Evolutionary conservation across 2,113 vertebrate species (phyloP), one percentile per base, ranked within the genome.

Genomic region (Benitochromis conjunctus): DNA sequence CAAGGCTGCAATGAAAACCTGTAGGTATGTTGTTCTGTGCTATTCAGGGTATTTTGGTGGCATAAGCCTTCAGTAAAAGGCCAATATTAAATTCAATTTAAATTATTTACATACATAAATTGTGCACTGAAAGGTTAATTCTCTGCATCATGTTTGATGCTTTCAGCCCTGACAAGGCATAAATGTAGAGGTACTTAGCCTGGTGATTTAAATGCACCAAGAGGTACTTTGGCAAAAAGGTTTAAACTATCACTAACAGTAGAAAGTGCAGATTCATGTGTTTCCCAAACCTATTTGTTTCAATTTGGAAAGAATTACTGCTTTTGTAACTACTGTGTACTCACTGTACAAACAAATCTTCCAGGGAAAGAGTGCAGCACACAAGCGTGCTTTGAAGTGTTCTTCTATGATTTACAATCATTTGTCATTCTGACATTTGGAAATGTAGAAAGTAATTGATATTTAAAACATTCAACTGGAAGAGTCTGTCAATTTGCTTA

Each of bases 401-500:
- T 66, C 21, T 66, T 66, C 60, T 66, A 71, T 46, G 41, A 71
- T 29, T 56, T 56, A 38, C 21, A 57, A 55, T 41, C 24, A 16
- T 21, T 9, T 31, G 10, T 41, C 16, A 58, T n/a, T 5, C 29
- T 34, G 5, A 69, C n/a, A 69, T 69, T 43, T 43, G 38, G 43
- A 69, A 43, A 69, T 43, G 12, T 69, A 69, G n/a, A 69, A 87
- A 86, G 64, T 64, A 64, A 55, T 29, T 12, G 14, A 69, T 21
- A 87, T 55, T 89, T 41, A 81, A 64, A 77, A 57, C 19, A 24
- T 64, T 64, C 19, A 0, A 64, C 10, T 64, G 13, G 10, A 38
- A 21, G 38, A 38, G 11, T 66, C 60, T 29, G 71, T 86, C 82
- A 87, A 86, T 89, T 56, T 84, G 46, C 86, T 83, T 62, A 77